A percentile compares a stretch with the other conserved stretches of the same genome.
Evolutionary conservation across 2,888 invertebrate species (phyloP).

Genomic region (Patella caerulea): DNA sequence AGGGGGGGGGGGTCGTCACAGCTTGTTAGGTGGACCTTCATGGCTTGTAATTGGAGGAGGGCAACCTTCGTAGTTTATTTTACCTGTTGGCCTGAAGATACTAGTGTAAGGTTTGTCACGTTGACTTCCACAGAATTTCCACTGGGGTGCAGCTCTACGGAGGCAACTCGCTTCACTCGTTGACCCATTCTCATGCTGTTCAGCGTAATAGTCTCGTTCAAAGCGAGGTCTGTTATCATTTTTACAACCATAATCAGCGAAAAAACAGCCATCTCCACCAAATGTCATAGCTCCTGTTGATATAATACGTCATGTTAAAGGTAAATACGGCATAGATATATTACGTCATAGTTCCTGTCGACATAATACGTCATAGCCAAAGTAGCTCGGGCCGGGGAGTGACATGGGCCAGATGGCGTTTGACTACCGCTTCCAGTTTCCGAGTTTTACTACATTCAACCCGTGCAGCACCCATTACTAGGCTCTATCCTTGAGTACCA

Average conservation of each 20-base stretch:
- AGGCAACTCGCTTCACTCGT: slow-evolving; percentile 40
- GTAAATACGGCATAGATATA: slow-evolving; percentile 25
- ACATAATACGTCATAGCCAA: too few relatives aligned
- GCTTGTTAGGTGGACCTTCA: too few relatives aligned
- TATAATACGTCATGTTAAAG: too few relatives aligned
- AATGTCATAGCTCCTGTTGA: slow-evolving; percentile 45
- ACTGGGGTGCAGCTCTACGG: slow-evolving; percentile 36
- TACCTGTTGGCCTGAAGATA: slow-evolving; percentile 53
- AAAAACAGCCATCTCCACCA: slow-evolving; percentile 46
- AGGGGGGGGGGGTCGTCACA: too few relatives aligned
- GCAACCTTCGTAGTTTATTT: too few relatives aligned
- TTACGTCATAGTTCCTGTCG: slow-evolving; percentile 42
- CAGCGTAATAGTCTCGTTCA: slow-evolving; percentile 40
- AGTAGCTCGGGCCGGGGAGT: too few relatives aligned
- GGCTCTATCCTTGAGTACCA: too few relatives aligned
- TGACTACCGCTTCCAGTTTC: too few relatives aligned
- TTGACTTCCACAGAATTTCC: slow-evolving; percentile 43
- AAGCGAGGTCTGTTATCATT: slow-evolving; percentile 28
- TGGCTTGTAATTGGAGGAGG: too few relatives aligned
- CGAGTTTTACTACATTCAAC: too few relatives aligned
- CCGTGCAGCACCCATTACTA: too few relatives aligned
- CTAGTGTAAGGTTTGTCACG: slow-evolving; percentile 41
- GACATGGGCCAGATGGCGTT: too few relatives aligned
- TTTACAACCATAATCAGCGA: slow-evolving; percentile 46
- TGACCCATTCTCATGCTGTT: slow-evolving; percentile 32